A percentile compares a stretch with the other conserved stretches of the same genome.
Evolutionary conservation across 2,113 vertebrate species (phyloP).

Genomic region (Cephalopterus ornatus): DNA sequence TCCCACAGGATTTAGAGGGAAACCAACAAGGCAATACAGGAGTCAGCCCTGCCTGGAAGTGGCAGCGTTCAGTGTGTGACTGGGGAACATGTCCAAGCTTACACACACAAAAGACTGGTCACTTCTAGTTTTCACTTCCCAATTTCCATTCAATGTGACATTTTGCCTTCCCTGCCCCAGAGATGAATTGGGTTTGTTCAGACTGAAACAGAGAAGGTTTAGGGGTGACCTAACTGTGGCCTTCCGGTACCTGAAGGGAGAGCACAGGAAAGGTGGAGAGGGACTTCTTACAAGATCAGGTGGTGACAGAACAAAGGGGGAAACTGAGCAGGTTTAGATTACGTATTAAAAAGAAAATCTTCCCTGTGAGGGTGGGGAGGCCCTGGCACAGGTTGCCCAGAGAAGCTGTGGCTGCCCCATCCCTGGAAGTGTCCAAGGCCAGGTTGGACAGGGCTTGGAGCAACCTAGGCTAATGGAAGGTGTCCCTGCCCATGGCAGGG

Average conservation of each 20-base stretch:
- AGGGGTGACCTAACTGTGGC: too few species aligned
- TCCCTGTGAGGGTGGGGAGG: background rate
- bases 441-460: accelerated
- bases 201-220: too few species aligned
- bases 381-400: background rate
- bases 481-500: background rate
- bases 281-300: too few species aligned
- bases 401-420: background rate
- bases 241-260: too few species aligned
- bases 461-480: background rate
- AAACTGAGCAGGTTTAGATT: background rate
- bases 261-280: too few species aligned
- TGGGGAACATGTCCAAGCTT: background rate
- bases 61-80: background rate
- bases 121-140: accelerated
- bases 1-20: background rate
- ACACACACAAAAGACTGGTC: accelerated
- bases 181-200: too few species aligned
- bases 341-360: background rate
- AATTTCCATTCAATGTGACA: background rate
- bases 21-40: background rate
- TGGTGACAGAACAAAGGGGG: too few species aligned
- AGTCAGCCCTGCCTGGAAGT: background rate
- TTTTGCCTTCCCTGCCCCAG: background rate
- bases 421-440: background rate